Percentiles rank a stretch among this genome's conserved stretches.
Evolutionary conservation across 2,888 invertebrate species (phyloP).

Genomic region (Synanthedon vespiformis): DNA sequence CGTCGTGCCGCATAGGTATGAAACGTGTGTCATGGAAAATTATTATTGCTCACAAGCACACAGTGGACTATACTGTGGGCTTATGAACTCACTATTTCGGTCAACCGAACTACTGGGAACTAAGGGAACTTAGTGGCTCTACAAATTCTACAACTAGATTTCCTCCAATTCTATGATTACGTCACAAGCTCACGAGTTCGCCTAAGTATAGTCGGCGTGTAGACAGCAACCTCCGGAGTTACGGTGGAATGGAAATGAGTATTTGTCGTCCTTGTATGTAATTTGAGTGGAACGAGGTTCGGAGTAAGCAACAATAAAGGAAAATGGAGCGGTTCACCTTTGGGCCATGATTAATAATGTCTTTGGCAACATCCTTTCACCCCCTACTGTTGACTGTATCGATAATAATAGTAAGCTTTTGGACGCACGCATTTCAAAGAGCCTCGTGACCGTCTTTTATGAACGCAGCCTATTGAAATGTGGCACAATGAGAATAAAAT

Average conservation of each 20-base stretch:
- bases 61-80: no score
- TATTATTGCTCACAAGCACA: no score
- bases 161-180: no score
- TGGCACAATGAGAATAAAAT: slow-evolving; percentile 34
- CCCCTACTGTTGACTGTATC: slow-evolving; percentile 20
- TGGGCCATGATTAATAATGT: slow-evolving; percentile 20
- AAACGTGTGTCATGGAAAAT: no score
- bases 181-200: no score
- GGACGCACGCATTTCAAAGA: slow-evolving; percentile 17
- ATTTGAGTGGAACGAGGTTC: not conserved
- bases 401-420: slow-evolving; percentile 7
- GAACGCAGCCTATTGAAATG: slow-evolving; percentile 27
- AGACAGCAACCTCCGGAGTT: slow-evolving; percentile 9
- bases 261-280: not conserved
- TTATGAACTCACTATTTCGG: no score
- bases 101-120: no score
- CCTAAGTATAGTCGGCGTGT: no score
- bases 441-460: slow-evolving; percentile 21
- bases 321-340: slow-evolving; percentile 7
- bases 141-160: no score
- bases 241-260: slow-evolving; percentile 7
- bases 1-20: no score
- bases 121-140: no score
- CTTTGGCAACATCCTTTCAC: slow-evolving; percentile 17
- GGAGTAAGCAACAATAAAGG: not conserved